Evolutionary conservation across 2,888 invertebrate species (phyloP), one percentile per base, ranked within the genome.

Genomic region (Malthinus seriepunctatus): DNA sequence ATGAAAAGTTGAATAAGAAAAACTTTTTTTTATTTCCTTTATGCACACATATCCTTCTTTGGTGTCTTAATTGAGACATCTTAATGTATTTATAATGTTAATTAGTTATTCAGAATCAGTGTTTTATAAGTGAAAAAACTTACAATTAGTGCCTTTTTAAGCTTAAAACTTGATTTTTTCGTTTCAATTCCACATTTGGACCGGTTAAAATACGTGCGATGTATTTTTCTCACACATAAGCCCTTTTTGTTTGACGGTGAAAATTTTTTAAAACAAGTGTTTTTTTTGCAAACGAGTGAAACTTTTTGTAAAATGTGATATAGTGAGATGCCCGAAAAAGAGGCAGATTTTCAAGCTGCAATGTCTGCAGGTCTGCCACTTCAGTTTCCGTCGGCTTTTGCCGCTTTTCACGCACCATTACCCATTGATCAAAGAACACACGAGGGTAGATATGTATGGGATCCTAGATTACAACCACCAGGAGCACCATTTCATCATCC

Each of bases 351-450:
- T 64, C 75, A 74, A 61, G 73, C 77, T 67, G 76, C 76, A 49
- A 77, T 78, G 77, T 77, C 77, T 64, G 77, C 78, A 64, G 78
- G 77, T 67, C 71, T 78, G 53, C 78, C 78, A 46, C 71, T 78
- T 66, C 78, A 77, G 68, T 78, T 78, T 69, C 77, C 78, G 69
- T 77, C 78, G 72, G 78, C 77, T 50, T 78, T 77, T 64, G 79
- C 82, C 79, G 84, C 85, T 14, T 85, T 85, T 75, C 82, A 85
- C 51, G 84, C 84, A 3, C 84, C 85, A 38, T 67, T 79, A 44
- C 83, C 85, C 8, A 84, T 85, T 67, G 86, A 85, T 73, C 85
- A 85, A 70, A 81, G 85, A 47, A 77, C 78, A 32, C 78, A 78
- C 69, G 78, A 78, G 54, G 78, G 78, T 49, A 69, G 78, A 34